These are phyloP conservation scores for Capitulum mitella DNA, from an alignment of 2,888 invertebrate genomes.

Conservation along the genomic window DNA sequence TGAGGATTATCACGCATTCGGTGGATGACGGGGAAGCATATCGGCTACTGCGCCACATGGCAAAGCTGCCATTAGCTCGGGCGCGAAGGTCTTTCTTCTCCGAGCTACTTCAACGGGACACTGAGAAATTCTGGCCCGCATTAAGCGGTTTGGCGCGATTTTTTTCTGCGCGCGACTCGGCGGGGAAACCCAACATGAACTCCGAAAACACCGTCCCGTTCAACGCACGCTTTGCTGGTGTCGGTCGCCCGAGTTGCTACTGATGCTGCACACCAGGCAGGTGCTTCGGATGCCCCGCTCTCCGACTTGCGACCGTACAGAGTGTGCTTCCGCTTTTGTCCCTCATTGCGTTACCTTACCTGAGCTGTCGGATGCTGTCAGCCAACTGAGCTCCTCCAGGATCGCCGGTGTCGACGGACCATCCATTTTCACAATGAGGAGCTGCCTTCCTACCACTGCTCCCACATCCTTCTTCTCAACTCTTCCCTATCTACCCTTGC, in stretches of 20 bases:
- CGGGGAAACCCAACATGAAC: background rate
- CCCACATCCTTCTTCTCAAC: background rate
- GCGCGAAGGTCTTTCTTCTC: too few relatives aligned
- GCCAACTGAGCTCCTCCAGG: background rate
- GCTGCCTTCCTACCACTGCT: background rate
- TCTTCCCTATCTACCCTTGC: background rate
- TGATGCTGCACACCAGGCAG: too few relatives aligned
- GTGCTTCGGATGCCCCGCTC: background rate
- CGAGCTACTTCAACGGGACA: too few relatives aligned
- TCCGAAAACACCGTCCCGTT: background rate
- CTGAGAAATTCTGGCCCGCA: background rate
- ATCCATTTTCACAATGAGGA: background rate
- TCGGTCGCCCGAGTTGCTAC: background rate
- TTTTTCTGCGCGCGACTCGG: background rate
- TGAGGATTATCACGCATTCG: too few relatives aligned
- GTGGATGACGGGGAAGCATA: too few relatives aligned
- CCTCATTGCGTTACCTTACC: background rate
- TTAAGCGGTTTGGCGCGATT: background rate
- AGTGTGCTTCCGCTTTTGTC: background rate
- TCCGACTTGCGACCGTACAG: background rate
- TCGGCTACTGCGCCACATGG: background rate
- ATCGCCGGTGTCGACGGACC: too few relatives aligned
- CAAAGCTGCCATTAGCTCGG: background rate
- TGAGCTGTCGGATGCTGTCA: background rate
- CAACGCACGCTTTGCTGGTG: background rate